Evolutionary conservation across 2,888 invertebrate genomes (phyloP).

Genomic region (Thumatha senex): DNA sequence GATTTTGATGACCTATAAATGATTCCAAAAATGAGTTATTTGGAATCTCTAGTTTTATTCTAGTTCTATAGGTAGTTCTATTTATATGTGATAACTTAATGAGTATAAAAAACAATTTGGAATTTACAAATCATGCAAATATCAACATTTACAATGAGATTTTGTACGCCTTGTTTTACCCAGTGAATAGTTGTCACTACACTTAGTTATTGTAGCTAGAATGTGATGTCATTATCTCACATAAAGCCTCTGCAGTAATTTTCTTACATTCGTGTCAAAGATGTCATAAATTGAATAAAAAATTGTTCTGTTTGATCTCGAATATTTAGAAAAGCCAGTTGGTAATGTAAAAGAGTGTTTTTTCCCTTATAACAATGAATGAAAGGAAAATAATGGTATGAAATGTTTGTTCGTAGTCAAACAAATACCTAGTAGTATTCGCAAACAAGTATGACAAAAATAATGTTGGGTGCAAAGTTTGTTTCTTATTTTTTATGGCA

Average conservation of each 20-base stretch:
- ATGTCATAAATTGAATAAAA: slow-evolving; percentile 38
- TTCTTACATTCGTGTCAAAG: slow-evolving; percentile 29
- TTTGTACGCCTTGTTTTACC: not conserved
- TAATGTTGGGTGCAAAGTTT: not conserved
- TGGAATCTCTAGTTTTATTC: too few relatives aligned
- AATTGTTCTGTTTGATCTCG: slow-evolving; percentile 24
- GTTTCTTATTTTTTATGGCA: not conserved
- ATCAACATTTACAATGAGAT: too few relatives aligned
- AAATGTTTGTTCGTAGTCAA: not conserved
- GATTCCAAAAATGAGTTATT: too few relatives aligned
- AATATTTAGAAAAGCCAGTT: slow-evolving; percentile 18
- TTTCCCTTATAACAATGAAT: slow-evolving; percentile 17
- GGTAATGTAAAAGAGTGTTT: slow-evolving; percentile 18
- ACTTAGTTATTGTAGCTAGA: slow-evolving; percentile 13
- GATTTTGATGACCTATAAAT: too few relatives aligned
- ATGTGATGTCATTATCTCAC: slow-evolving; percentile 16
- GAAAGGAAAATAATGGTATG: slow-evolving; percentile 4
- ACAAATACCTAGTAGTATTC: not conserved
- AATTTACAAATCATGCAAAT: too few relatives aligned
- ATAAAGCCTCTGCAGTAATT: slow-evolving; percentile 22
- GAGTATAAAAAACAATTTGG: too few relatives aligned
- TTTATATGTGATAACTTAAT: too few relatives aligned
- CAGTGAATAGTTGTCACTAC: not conserved
- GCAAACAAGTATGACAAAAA: not conserved
- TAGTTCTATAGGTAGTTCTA: too few relatives aligned